Evolutionary conservation across 2,888 invertebrate species (phyloP).

Genomic region (Ophion obscuratus): DNA sequence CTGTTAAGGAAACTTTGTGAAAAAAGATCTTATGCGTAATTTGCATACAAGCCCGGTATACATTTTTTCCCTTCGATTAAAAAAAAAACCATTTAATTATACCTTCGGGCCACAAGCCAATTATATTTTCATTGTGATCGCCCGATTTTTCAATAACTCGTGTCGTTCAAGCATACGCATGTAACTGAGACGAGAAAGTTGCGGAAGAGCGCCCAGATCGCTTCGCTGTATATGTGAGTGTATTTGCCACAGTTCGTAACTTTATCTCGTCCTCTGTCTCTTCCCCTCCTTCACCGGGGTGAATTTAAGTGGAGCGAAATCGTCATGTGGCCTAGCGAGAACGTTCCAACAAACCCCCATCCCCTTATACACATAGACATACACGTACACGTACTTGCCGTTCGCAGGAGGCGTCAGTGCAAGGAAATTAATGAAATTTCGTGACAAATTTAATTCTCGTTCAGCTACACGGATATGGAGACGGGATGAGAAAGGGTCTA

Average conservation of each 20-base stretch:
- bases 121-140: not conserved
- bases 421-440: conserved; percentile 67
- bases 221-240: conserved; percentile 23
- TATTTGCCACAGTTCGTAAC: conserved; percentile 25
- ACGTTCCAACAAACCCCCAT: conserved; percentile 35
- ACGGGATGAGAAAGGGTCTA: conserved; percentile 3
- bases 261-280: conserved; percentile 27
- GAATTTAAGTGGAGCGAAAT: conserved; percentile 66
- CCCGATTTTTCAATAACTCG: conserved; percentile 7
- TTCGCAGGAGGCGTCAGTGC: conserved; percentile 38
- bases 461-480: conserved; percentile 15
- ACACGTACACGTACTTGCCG: conserved; percentile 11
- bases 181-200: conserved; percentile 32
- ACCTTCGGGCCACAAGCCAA: too few relatives aligned
- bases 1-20: too few relatives aligned
- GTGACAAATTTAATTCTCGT: conserved; percentile 65
- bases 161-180: not conserved
- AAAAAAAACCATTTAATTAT: too few relatives aligned
- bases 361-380: not conserved
- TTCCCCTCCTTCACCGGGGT: conserved; percentile 20
- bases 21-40: too few relatives aligned
- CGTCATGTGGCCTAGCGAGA: conserved; percentile 47
- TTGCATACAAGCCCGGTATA: too few relatives aligned
- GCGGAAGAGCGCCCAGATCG: conserved; percentile 19
- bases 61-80: too few relatives aligned